phyloP scores from a whole-genome alignment of 2,113 vertebrate genomes.

The Phycodurus eques region DNA sequence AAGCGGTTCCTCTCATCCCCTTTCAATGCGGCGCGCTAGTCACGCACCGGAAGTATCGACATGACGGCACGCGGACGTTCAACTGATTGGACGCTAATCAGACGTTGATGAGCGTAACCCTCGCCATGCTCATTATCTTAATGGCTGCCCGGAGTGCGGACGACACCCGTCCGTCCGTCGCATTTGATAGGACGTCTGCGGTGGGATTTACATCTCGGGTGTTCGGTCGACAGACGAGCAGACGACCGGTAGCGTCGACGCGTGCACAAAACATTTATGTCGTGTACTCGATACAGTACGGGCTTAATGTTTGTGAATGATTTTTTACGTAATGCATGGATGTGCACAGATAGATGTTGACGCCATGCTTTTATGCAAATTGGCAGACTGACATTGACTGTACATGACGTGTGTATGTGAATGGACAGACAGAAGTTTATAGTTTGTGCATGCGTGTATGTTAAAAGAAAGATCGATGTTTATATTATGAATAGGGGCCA shows the following conservation, averaged over 20 bases:
- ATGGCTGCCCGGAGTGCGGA: not conserved
- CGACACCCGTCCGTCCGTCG: not conserved
- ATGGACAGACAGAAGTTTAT: not conserved
- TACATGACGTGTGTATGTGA: too few relatives aligned
- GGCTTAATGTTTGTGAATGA: not conserved
- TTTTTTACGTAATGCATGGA: not conserved
- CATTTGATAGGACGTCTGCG: not conserved
- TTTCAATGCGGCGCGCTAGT: too few relatives aligned
- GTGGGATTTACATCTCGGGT: not conserved
- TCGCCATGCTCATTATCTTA: not conserved
- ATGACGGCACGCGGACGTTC: too few relatives aligned
- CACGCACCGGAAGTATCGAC: not conserved
- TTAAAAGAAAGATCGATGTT: too few relatives aligned
- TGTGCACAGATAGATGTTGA: too few relatives aligned
- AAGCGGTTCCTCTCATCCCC: not conserved
- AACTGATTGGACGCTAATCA: not conserved
- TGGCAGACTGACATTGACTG: too few relatives aligned
- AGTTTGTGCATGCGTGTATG: not conserved
- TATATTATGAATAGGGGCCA: not conserved
- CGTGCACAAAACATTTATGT: not conserved
- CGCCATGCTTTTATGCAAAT: too few relatives aligned
- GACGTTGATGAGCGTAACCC: not conserved
- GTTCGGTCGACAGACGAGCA: not conserved
- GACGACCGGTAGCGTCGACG: not conserved
- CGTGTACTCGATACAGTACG: not conserved